Base-by-base conservation (phyloP, 2,888 invertebrate species). In the Fragum whitleyi region DNA sequence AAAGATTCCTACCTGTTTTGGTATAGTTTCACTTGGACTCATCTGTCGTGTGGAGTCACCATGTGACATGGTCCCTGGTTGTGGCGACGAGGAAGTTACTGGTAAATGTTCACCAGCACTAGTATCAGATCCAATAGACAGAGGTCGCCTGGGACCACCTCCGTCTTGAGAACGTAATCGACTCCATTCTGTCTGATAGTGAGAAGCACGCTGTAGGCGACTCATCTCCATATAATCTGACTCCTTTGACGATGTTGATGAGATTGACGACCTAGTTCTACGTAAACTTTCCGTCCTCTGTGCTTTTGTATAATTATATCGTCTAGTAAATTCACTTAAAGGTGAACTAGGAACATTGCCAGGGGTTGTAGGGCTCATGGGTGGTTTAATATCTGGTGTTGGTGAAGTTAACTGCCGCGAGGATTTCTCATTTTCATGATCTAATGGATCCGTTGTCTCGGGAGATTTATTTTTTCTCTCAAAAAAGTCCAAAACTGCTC, bases 401-500 rank as follows among this genome's bases (percentile, higher is more conserved):
- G 51, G 80, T 72, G 82, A 70, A 67, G 76, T 71, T 26, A 69
- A 74, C 61, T 75, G 77, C 57, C 55, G 61, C 1, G 79, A 57
- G 0, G 70, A 67, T 21, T 74, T 62, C 6, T 71, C 70, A 32
- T 16, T 67, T 59, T 62, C 69, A 0, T 71, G 82, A 78, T 76
- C 79, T 21, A 67, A 74, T 9, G 76, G 81, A 7, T 83, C 75
- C 26, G 81, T 79, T 57, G 76, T 78, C 36, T 83, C 76, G 7
- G 70, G 23, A 16, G 32, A 26, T 42, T 78, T 88, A 9, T 89
- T 91, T 67, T 97, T 96, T 65, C 97, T 95, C 91, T 97, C 97
- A 93, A 97, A 97, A 91, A 96, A 97, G 1, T 96, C 96, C 79
- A 97, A 95, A 9, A 97, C 95, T 0, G 97, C 97, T 92, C 97